phyloP scores from a whole-genome alignment of 2,113 vertebrate genomes.

The Mustelus asterias region DNA sequence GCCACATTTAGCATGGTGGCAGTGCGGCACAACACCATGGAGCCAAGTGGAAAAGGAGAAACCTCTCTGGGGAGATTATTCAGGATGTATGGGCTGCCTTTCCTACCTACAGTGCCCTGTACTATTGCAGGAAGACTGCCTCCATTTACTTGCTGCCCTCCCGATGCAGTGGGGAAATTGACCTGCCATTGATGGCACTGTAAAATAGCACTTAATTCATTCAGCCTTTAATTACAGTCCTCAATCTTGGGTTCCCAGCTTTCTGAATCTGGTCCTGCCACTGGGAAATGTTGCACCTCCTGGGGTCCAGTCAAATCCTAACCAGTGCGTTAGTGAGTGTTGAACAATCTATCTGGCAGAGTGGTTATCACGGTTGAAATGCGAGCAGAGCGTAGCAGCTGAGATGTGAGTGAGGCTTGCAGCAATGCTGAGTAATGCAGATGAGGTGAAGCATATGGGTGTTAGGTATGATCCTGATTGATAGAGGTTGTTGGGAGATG shows the following conservation, averaged over 20 bases:
- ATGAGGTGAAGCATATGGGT: neutral
- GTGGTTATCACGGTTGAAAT: no score
- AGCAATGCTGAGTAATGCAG: neutral
- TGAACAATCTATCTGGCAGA: no score
- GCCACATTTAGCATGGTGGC: no score
- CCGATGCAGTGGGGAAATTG: neutral
- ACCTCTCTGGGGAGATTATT: neutral
- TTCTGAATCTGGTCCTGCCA: neutral
- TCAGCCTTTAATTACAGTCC: neutral
- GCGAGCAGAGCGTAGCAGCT: neutral
- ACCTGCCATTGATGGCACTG: neutral
- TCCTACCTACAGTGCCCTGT: neutral
- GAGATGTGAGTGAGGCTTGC: neutral
- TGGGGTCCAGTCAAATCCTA: neutral
- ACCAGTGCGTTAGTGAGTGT: neutral
- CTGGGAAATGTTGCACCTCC: neutral
- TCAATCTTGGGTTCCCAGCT: neutral
- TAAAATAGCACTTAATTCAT: neutral
- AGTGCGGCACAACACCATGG: neutral
- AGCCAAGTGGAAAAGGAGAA: neutral
- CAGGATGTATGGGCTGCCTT: neutral
- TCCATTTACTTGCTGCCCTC: neutral
- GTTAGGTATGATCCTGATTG: neutral
- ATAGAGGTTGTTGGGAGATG: neutral
- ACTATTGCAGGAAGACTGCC: neutral